Conservation (phyloP, 1,140 invertebrate species). For the Drosophila nikananu region DNA sequence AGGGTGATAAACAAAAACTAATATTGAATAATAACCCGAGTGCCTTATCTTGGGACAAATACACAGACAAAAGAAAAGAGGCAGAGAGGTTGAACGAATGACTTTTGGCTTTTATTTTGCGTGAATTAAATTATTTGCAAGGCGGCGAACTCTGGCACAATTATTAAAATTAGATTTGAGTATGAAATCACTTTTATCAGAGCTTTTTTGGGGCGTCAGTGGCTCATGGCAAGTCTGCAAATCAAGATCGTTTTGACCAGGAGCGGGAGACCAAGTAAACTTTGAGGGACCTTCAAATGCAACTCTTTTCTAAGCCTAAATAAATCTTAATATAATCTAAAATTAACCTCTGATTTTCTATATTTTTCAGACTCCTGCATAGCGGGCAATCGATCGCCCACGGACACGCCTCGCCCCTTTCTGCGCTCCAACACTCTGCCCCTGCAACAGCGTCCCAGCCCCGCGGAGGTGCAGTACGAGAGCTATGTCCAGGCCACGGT, state of each 20-base stretch:
- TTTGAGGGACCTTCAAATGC: background rate
- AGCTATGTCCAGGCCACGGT: slow-evolving; percentile 82
- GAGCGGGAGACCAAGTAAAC: slow-evolving; percentile 49
- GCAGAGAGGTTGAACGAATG: slow-evolving; percentile 16
- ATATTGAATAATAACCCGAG: slow-evolving; percentile 72
- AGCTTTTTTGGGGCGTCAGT: slow-evolving; percentile 37
- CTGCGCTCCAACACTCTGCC: slow-evolving; percentile 73
- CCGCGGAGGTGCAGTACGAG: slow-evolving; percentile 80
- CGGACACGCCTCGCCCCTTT: slow-evolving; percentile 53
- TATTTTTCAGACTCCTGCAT: slow-evolving; percentile 75
- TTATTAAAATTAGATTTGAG: slow-evolving; percentile 62
- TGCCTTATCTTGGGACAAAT: slow-evolving; percentile 64
- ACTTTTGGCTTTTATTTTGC: slow-evolving; percentile 23
- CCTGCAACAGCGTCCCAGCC: slow-evolving; percentile 71
- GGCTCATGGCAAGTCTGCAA: slow-evolving; percentile 74
- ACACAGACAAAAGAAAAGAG: slow-evolving; percentile 9
- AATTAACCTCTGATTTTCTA: too few relatives aligned
- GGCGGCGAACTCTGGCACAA: slow-evolving; percentile 59
- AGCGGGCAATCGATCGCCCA: slow-evolving; percentile 74
- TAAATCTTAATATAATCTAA: too few relatives aligned
- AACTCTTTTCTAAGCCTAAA: background rate
- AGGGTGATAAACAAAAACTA: slow-evolving; percentile 63
- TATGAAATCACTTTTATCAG: slow-evolving; percentile 18
- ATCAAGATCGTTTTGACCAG: slow-evolving; percentile 74
- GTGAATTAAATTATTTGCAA: slow-evolving; percentile 12